Percentiles rank a stretch among this genome's conserved stretches.
These are phyloP conservation scores for Philereme vetulata DNA, from an alignment of 2,888 invertebrate genomes.

Conservation along the genomic window DNA sequence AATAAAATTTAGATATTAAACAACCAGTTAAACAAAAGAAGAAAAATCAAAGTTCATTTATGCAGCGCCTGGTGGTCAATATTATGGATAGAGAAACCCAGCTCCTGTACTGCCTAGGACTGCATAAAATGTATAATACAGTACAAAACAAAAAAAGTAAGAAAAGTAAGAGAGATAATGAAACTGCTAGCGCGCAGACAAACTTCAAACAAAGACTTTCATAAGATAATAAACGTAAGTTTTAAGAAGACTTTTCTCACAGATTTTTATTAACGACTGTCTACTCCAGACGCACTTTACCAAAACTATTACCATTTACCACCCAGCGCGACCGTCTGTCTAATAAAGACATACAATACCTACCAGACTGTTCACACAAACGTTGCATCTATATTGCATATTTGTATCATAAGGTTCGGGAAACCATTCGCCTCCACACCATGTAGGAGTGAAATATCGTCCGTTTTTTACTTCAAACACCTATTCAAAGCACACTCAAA, in stretches of 20 bases:
- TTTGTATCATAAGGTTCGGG: background rate
- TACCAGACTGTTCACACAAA: slow-evolving; percentile 13
- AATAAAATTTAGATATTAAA: no score
- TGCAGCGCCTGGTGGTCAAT: no score
- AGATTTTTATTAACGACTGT: slow-evolving; percentile 20
- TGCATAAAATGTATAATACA: no score
- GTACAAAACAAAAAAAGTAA: no score
- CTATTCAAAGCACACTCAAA: background rate
- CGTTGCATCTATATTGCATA: background rate
- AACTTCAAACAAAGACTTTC: background rate
- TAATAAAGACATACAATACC: slow-evolving; percentile 22
- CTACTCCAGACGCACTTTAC: slow-evolving; percentile 31
- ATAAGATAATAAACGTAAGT: slow-evolving; percentile 10
- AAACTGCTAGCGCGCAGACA: no score
- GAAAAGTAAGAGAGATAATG: no score
- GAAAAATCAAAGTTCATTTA: no score
- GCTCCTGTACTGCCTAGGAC: no score
- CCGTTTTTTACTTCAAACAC: background rate
- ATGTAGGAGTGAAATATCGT: background rate
- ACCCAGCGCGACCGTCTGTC: slow-evolving; percentile 28
- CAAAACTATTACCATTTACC: slow-evolving; percentile 31
- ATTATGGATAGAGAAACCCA: no score
- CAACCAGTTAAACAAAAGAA: no score
- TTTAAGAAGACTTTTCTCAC: slow-evolving; percentile 7
- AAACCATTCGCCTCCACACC: background rate